Evolutionary conservation across 2,113 vertebrate species (phyloP), one percentile per base, ranked within the genome.

Genomic region (Syrrhaptes paradoxus): DNA sequence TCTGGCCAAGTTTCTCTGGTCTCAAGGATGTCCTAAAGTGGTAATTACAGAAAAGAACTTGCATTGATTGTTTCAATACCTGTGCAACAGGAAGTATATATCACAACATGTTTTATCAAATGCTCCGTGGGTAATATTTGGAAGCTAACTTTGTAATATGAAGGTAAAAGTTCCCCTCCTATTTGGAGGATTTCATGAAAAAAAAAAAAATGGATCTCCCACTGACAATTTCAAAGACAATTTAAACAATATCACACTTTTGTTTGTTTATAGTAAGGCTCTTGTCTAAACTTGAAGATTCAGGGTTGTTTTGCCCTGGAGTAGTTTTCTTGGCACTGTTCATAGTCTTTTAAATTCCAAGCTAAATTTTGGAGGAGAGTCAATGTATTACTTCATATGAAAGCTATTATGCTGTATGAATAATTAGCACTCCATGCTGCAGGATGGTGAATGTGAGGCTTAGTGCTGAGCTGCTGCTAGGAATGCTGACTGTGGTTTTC

Each of bases 261-360:
- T 96, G 95, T 97, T 97, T 96, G 96, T 96, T 97, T 96, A 94
- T 89, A 90, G 92, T 93, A 89, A 89, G 25, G 17, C 73, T 93
- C 94, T 91, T 97, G 97, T 85, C 95, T 97, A 88, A 97, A 93
- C 93, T 95, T 97, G 97, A 97, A 83, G 71, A 81, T 88, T 92
- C 81, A 32, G 54, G 6, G 48, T 78, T 92, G 85, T 96, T 97
- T 96, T 97, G 92, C 94, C 95, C 95, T 78, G 87, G 76, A 96
- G 96, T 95, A 96, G 43, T 96, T 92, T 95, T 90, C 90, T 89
- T 96, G 95, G 93, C 89, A 93, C 70, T 5, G 24, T 45, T 94
- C 72, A 63, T 85, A 94, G 93, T 89, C 95, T 84, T 91, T 78
- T 84, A 96, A 96, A 97, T 97, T 96, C 94, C 95, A 96, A 41